Percentiles rank a stretch among this genome's conserved stretches.
phyloP scores from a whole-genome alignment of 2,113 vertebrate genomes.

The Gallinago undulata region DNA sequence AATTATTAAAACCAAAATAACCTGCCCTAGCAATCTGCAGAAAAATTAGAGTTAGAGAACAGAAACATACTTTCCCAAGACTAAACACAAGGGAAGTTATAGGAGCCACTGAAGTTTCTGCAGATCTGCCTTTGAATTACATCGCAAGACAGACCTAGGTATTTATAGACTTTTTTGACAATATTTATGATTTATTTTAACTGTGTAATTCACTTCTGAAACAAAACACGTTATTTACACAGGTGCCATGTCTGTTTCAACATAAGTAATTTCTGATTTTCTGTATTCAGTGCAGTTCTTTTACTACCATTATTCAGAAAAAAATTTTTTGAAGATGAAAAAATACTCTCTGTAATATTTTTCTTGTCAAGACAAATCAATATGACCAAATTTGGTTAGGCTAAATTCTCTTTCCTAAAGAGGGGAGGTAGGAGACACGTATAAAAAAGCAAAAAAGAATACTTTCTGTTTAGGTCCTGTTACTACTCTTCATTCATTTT shows the following conservation, averaged over 20 bases:
- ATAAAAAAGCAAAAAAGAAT: neutral
- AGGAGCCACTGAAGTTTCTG: neutral
- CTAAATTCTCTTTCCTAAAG: neutral
- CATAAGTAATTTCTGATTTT: neutral
- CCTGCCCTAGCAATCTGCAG: neutral
- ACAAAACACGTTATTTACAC: constrained; percentile 37
- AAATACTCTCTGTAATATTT: neutral
- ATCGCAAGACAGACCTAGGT: neutral
- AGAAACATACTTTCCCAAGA: neutral
- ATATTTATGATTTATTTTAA: neutral
- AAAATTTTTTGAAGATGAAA: neutral
- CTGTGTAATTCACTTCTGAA: neutral
- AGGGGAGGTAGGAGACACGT: neutral
- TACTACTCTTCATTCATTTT: neutral
- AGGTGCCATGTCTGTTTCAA: constrained; percentile 27
- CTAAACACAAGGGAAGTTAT: neutral
- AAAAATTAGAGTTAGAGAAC: neutral
- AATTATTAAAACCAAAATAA: neutral
- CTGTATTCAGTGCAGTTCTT: neutral
- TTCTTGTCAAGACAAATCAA: neutral
- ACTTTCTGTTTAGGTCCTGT: neutral
- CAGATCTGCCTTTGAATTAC: neutral
- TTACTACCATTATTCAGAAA: neutral
- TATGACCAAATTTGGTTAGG: neutral
- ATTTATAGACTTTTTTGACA: neutral